Conservation (phyloP, 1,140 invertebrate species). For the Drosophila kanapiae region DNA sequence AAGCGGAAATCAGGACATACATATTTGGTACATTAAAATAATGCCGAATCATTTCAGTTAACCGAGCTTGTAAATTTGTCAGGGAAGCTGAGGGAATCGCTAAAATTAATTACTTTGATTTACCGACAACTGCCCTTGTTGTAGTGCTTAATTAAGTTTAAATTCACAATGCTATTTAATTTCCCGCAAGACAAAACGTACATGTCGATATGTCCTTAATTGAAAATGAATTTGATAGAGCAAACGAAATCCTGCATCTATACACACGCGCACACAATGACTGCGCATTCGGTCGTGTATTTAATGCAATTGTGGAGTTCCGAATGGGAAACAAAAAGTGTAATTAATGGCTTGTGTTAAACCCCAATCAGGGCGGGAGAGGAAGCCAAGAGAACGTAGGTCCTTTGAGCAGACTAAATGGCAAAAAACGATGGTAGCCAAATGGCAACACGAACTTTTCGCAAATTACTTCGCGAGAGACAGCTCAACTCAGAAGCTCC, state of each 20-base stretch:
- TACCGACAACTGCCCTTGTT: constrained; percentile 2
- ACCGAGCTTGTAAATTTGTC: too few relatives aligned
- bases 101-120: neutral
- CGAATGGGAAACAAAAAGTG: constrained; percentile 13
- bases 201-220: neutral
- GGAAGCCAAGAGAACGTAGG: neutral
- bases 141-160: constrained; percentile 1
- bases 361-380: neutral
- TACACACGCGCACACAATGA: constrained; percentile 9
- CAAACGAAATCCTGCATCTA: constrained; percentile 9
- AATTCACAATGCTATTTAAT: neutral
- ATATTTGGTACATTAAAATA: too few relatives aligned
- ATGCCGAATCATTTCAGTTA: neutral
- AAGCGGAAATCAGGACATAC: neutral
- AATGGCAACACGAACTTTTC: constrained; percentile 28
- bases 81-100: neutral
- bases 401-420: constrained; percentile 2
- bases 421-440: constrained; percentile 9
- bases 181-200: neutral
- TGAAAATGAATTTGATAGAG: constrained; percentile 7
- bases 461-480: constrained; percentile 30
- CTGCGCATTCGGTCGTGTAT: constrained; percentile 2
- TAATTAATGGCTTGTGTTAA: constrained; percentile 29
- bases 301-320: constrained; percentile 34
- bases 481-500: constrained; percentile 18